Percentiles rank a stretch among this genome's conserved stretches.
Conservation (phyloP, 2,797 vertebrate genomes). For the Poeciliopsis gracilis region DNA sequence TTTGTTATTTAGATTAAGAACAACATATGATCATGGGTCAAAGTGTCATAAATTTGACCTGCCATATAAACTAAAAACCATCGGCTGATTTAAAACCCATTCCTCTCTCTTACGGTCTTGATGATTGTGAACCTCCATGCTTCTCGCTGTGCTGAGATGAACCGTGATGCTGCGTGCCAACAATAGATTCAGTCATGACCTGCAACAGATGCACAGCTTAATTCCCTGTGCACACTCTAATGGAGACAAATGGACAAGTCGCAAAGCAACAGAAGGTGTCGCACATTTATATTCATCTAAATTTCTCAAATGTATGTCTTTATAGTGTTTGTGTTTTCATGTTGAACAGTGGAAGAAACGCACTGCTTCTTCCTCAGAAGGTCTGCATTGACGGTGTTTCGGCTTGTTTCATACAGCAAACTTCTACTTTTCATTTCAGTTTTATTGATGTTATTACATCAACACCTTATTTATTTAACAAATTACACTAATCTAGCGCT, state of each 20-base stretch:
- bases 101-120: neutral
- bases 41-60: neutral
- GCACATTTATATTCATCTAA: constrained; percentile 67
- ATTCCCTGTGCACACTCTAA: constrained; percentile 72
- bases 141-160: neutral
- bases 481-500: neutral
- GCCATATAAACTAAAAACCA: neutral
- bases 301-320: constrained; percentile 36
- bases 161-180: constrained; percentile 33
- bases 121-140: constrained; percentile 2
- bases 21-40: neutral
- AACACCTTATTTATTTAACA: neutral
- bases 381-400: neutral
- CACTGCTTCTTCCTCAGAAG: constrained; percentile 9
- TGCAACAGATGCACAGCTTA: constrained; percentile 77
- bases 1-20: neutral
- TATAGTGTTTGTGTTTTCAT: constrained; percentile 28
- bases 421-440: neutral
- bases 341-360: neutral
- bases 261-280: constrained; percentile 64
- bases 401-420: neutral
- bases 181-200: constrained; percentile 74
- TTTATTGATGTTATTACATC: neutral
- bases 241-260: constrained; percentile 78
- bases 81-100: neutral